phyloP scores from a whole-genome alignment of 2,888 invertebrate species.

The Yponomeuta plumbellus region DNA sequence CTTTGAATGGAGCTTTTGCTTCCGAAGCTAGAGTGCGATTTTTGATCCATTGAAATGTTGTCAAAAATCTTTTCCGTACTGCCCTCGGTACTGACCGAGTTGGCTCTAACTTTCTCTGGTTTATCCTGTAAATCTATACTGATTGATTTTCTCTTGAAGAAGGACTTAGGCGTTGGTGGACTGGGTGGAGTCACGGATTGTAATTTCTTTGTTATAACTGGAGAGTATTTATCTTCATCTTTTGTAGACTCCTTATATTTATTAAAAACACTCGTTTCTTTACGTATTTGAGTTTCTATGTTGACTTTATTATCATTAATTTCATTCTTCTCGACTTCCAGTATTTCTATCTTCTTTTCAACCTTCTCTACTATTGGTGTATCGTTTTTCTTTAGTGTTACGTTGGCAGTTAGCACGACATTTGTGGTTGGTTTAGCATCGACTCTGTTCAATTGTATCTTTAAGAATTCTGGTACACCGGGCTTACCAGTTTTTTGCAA shows the following conservation, averaged over 20 bases:
- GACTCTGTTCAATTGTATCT: conserved; percentile 82
- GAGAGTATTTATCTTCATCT: conserved; percentile 35
- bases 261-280: conserved; percentile 43
- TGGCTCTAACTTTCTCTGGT: conserved; percentile 55
- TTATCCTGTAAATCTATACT: conserved; percentile 73
- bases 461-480: conserved; percentile 80
- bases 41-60: conserved; percentile 63
- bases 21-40: conserved; percentile 68
- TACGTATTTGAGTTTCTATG: conserved; percentile 36
- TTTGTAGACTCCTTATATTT: conserved; percentile 21
- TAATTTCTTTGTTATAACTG: conserved; percentile 12
- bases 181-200: conserved; percentile 43
- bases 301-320: conserved; percentile 38
- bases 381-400: conserved; percentile 69
- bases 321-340: conserved; percentile 24
- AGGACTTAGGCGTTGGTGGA: conserved; percentile 64
- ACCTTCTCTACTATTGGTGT: conserved; percentile 46
- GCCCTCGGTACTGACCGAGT: conserved; percentile 61
- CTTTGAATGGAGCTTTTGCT: conserved; percentile 71
- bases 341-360: conserved; percentile 47
- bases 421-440: conserved; percentile 79
- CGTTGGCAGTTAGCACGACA: conserved; percentile 79
- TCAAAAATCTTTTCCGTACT: conserved; percentile 66
- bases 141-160: conserved; percentile 72
- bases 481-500: conserved; percentile 45